These are phyloP conservation scores for Pararge aegeria DNA, from an alignment of 1,140 invertebrate genomes.

Conservation along the genomic window DNA sequence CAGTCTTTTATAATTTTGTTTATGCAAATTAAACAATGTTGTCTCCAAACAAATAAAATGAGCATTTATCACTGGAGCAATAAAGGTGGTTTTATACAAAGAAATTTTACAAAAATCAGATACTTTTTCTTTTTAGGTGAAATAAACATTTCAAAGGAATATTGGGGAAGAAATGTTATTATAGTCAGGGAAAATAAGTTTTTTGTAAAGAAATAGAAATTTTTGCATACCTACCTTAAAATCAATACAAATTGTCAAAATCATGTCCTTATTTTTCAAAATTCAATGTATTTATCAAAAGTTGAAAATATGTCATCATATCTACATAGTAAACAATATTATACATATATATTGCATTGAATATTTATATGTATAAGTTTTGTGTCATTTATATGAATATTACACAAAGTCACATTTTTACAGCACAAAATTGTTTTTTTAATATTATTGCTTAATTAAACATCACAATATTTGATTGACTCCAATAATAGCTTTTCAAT, in stretches of 20 bases:
- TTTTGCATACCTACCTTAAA: slow-evolving; percentile 67
- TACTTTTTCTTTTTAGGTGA: background rate
- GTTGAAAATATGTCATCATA: slow-evolving; percentile 12
- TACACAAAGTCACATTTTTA: background rate
- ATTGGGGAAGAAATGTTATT: slow-evolving; percentile 2
- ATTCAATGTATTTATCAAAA: slow-evolving; percentile 30
- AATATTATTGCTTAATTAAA: background rate
- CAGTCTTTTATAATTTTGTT: background rate
- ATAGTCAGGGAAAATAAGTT: background rate
- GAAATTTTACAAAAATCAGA: too few species aligned
- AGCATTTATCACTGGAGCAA: too few species aligned
- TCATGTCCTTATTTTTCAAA: slow-evolving; percentile 52
- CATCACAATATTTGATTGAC: background rate
- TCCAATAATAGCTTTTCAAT: background rate
- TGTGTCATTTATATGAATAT: too few species aligned
- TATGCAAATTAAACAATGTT: background rate
- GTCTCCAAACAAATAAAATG: too few species aligned
- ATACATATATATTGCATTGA: background rate
- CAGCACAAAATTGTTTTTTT: background rate
- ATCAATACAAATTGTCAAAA: slow-evolving; percentile 57
- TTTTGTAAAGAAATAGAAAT: slow-evolving; percentile 61
- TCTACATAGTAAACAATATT: slow-evolving; percentile 5
- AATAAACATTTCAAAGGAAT: background rate
- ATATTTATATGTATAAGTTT: background rate
- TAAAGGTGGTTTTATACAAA: too few species aligned